A percentile compares a stretch with the other conserved stretches of the same genome.
Conservation (phyloP, 2,797 vertebrate species). For the Falco naumanni region DNA sequence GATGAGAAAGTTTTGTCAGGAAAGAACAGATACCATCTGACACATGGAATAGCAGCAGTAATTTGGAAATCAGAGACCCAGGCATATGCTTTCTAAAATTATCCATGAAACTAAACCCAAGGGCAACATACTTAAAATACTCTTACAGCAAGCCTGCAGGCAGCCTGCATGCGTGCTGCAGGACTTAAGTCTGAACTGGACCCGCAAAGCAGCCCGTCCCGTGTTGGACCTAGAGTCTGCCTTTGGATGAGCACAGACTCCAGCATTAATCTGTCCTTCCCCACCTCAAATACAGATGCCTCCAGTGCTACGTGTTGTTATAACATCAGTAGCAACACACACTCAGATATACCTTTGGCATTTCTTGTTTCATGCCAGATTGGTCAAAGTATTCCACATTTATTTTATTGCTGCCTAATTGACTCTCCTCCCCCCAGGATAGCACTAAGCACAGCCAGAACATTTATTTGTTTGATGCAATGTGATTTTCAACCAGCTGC, state of each 20-base stretch:
- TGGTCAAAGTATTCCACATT: background rate
- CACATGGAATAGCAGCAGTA: constrained; percentile 54
- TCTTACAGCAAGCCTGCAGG: constrained; percentile 5
- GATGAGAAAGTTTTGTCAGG: constrained; percentile 43
- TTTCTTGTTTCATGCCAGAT: constrained; percentile 15
- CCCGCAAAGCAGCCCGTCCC: background rate
- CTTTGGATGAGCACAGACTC: background rate
- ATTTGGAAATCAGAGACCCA: constrained; percentile 65
- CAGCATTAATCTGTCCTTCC: background rate
- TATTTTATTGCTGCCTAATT: constrained; percentile 33
- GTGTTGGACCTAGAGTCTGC: background rate
- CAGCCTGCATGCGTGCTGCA: background rate
- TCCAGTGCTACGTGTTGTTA: background rate
- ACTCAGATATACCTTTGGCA: background rate
- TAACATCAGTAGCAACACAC: background rate
- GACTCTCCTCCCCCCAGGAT: background rate
- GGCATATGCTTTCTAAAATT: constrained; percentile 75
- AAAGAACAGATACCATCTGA: constrained; percentile 55
- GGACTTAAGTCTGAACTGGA: background rate
- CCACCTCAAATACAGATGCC: background rate
- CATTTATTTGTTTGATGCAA: constrained; percentile 12
- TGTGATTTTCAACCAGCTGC: constrained; percentile 2
- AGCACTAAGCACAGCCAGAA: constrained; percentile 3
- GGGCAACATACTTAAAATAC: constrained; percentile 65
- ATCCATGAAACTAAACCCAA: constrained; percentile 69